These are phyloP conservation scores for Emydoidea blandingii DNA, from an alignment of 2,797 vertebrate species.

Conservation along the genomic window DNA sequence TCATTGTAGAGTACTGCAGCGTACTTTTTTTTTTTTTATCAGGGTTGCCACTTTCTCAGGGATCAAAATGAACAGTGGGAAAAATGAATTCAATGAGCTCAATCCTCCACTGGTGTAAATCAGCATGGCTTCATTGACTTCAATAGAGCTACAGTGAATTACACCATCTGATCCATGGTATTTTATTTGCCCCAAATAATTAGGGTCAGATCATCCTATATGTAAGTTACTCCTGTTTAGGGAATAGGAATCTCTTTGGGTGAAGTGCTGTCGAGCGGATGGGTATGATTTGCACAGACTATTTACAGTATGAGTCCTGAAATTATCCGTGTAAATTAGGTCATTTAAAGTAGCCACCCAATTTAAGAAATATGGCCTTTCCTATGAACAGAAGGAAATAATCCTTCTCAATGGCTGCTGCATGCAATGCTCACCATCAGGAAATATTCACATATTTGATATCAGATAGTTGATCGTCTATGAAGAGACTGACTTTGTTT, in stretches of 20 bases:
- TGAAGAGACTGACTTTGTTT: not conserved
- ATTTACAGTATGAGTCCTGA: not conserved
- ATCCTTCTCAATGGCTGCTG: not conserved
- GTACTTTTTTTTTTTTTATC: not conserved
- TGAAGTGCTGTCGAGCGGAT: not conserved
- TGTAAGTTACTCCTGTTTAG: not conserved
- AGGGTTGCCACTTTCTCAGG: not conserved
- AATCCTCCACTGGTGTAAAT: not conserved
- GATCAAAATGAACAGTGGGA: not conserved
- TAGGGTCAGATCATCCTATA: not conserved
- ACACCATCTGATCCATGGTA: not conserved
- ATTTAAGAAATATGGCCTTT: not conserved
- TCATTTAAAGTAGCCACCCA: not conserved
- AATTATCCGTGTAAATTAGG: not conserved
- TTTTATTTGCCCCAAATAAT: slow-evolving; percentile 34
- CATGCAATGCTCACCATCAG: not conserved
- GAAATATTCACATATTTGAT: slow-evolving; percentile 1
- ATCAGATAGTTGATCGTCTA: not conserved
- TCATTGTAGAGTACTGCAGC: slow-evolving; percentile 35
- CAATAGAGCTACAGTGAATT: not conserved
- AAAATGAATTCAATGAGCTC: not conserved
- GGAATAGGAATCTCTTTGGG: not conserved
- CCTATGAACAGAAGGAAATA: not conserved
- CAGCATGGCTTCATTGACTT: not conserved
- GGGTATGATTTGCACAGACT: rapidly evolving